These are phyloP conservation scores for Listronotus bonariensis DNA, from an alignment of 1,140 invertebrate genomes.

Conservation along the genomic window DNA sequence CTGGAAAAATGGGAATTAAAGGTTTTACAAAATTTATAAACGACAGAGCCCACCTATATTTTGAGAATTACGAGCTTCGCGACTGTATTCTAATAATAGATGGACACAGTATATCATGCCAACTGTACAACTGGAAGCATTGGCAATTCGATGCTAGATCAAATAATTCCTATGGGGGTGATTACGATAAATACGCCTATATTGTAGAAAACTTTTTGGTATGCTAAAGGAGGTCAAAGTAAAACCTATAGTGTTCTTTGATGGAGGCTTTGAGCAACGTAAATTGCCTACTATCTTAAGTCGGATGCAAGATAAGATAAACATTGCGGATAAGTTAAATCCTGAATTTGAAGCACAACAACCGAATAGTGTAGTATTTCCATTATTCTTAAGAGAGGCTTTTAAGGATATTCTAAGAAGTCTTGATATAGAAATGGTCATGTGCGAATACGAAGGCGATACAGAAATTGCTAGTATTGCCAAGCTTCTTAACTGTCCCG, in stretches of 20 bases:
- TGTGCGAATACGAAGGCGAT: slow-evolving; percentile 87
- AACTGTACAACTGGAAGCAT: slow-evolving; percentile 66
- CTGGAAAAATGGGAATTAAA: slow-evolving; percentile 73
- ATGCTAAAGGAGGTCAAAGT: slow-evolving; percentile 74
- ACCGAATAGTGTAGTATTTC: slow-evolving; percentile 62
- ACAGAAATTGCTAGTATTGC: slow-evolving; percentile 80
- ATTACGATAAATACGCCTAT: slow-evolving; percentile 78
- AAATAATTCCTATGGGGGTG: slow-evolving; percentile 75
- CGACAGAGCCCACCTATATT: slow-evolving; percentile 66
- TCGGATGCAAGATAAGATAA: slow-evolving; percentile 67
- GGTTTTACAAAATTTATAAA: slow-evolving; percentile 82
- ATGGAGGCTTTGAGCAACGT: slow-evolving; percentile 77
- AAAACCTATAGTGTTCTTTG: slow-evolving; percentile 76
- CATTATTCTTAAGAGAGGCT: slow-evolving; percentile 70
- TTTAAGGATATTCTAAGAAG: slow-evolving; percentile 71
- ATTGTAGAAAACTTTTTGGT: slow-evolving; percentile 72
- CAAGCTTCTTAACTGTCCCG: slow-evolving; percentile 75
- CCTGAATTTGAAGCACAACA: slow-evolving; percentile 56
- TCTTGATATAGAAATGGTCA: slow-evolving; percentile 66
- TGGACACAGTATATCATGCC: slow-evolving; percentile 76
- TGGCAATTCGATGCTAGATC: slow-evolving; percentile 61
- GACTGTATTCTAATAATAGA: slow-evolving; percentile 79
- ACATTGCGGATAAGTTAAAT: slow-evolving; percentile 58
- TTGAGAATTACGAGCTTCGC: slow-evolving; percentile 68
- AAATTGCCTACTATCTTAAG: slow-evolving; percentile 74